Conservation (phyloP, 2,888 invertebrate genomes). For the Harmothoe impar region DNA sequence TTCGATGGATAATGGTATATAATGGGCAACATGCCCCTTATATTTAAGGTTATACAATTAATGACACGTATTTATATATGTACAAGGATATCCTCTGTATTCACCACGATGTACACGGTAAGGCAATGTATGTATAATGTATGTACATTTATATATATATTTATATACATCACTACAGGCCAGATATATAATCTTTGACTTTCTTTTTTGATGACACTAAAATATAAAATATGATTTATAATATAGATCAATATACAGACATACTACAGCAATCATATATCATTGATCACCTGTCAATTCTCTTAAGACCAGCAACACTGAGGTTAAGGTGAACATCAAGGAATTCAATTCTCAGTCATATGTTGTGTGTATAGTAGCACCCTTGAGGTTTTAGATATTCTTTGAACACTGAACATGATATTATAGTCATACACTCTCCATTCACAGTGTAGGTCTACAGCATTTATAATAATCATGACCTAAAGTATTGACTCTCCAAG, state of each 20-base stretch:
- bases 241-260: neutral
- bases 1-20: neutral
- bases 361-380: neutral
- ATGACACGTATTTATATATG: slow-evolving; percentile 2
- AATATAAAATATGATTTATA: neutral
- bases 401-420: neutral
- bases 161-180: neutral
- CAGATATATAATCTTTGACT: neutral
- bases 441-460: neutral
- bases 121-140: neutral
- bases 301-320: neutral
- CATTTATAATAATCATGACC: neutral
- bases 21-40: neutral
- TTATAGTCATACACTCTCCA: neutral
- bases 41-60: neutral
- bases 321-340: slow-evolving; percentile 43
- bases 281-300: slow-evolving; percentile 15
- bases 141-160: neutral
- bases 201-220: neutral
- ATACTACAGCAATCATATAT: slow-evolving; percentile 15
- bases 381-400: neutral
- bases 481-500: neutral
- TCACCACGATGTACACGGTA: neutral
- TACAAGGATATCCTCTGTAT: neutral
- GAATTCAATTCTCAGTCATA: neutral